Evolutionary conservation across 2,113 vertebrate genomes (phyloP), one percentile per base, ranked within the genome.

Genomic region (Odontesthes bonariensis): DNA sequence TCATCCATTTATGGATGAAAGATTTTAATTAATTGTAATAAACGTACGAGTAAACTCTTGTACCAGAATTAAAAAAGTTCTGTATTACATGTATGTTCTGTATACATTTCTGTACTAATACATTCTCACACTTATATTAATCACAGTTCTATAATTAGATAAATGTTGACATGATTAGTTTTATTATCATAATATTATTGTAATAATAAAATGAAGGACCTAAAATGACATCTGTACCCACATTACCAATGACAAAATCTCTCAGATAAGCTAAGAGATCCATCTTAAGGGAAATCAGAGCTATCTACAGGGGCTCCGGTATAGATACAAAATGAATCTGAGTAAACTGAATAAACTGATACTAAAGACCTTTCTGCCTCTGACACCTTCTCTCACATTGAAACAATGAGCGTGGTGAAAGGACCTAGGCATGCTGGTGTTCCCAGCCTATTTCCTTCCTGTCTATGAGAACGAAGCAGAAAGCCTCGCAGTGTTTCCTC

Each of bases 371-470:
- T 27, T 52, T 3, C 6, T 0, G n/a, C 23, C 23, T 19, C 23
- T 55, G 79, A 69, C 70, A 59, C 81, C 56, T 47, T 73, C 83
- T 86, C 89, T 88, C 83, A 87, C 72, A 44, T 77, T 83, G 42
- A 75, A 90, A 91, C 90, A 93, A 91, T 90, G 73, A 82, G 63
- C 11, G 13, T 63, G 83, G 75, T 80, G 86, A 92, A 89, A 89
- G 84, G 75, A 84, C 42, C 38, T 2, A 0, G 73, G 65, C 68
- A 62, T 52, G 63, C 77, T 73, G 76, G 13, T 67, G 79, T 69
- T 89, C 90, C 90, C 91, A 87, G 88, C 90, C 89, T 89, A n/a
- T 92, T 93, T 92, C 92, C 91, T 93, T 93, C 92, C 92, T 93
- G 88, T 73, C 82, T 69, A 8, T 65, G 44, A 82, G 78, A 88